phyloP scores from a whole-genome alignment of 92 coral and sea anemone genomes.

The Porites cylindrica region DNA sequence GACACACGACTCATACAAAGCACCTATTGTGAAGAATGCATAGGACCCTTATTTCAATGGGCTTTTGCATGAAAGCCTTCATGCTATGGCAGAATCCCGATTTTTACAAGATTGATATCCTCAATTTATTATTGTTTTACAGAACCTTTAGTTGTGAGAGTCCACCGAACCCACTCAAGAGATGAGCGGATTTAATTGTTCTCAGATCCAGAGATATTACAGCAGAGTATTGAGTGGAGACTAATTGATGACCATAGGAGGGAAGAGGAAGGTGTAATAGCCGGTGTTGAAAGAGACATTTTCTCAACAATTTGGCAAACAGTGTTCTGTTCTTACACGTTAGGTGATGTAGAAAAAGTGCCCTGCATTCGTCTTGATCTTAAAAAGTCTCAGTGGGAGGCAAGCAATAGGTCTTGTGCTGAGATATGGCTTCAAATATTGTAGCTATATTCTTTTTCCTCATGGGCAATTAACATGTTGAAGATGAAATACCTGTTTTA shows the following conservation, averaged over 20 bases:
- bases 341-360: constrained; percentile 51
- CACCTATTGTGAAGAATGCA: constrained; percentile 10
- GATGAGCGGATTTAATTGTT: constrained; percentile 42
- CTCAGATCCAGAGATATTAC: constrained; percentile 21
- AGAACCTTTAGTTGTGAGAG: constrained; percentile 27
- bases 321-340: constrained; percentile 30
- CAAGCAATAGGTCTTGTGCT: constrained; percentile 50
- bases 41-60: constrained; percentile 3
- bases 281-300: constrained; percentile 38
- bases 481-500: too few species aligned
- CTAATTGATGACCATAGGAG: constrained; percentile 44
- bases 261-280: constrained; percentile 34
- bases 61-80: constrained; percentile 14
- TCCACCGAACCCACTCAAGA: constrained; percentile 38
- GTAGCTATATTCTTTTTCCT: constrained; percentile 31
- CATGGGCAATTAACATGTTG: too few species aligned
- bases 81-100: constrained; percentile 5
- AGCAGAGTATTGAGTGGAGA: constrained; percentile 26
- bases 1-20: too few species aligned
- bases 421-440: constrained; percentile 50
- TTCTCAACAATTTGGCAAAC: constrained; percentile 41
- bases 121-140: constrained; percentile 17
- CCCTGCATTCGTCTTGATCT: constrained; percentile 57
- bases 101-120: constrained; percentile 16
- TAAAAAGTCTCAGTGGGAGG: constrained; percentile 56